Conservation (phyloP, 2,888 invertebrate genomes). For the Catocala sponsa region DNA sequence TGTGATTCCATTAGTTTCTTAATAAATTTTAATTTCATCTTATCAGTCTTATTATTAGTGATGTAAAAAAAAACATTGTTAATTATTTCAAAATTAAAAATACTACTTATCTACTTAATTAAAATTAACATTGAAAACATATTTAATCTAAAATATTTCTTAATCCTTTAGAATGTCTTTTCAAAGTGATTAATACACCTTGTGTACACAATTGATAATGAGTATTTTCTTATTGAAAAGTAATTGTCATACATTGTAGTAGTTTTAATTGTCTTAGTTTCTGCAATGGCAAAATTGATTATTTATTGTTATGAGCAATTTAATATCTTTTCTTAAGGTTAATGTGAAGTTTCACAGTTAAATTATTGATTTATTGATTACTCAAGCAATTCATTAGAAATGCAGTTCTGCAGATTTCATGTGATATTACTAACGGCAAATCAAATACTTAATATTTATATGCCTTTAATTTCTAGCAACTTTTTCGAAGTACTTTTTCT, state of each 20-base stretch:
- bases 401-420: conserved; percentile 8
- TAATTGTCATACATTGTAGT: background rate
- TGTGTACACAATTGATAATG: background rate
- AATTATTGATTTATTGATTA: too few species aligned
- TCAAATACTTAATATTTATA: background rate
- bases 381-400: background rate
- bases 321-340: too few species aligned
- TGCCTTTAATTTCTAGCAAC: conserved; percentile 80
- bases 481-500: conserved; percentile 94
- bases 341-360: too few species aligned
- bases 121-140: background rate
- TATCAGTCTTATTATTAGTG: conserved; percentile 47
- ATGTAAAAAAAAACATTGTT: conserved; percentile 23
- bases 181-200: too few species aligned
- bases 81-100: background rate
- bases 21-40: conserved; percentile 18
- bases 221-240: background rate
- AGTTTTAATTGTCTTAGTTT: background rate
- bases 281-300: too few species aligned
- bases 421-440: conserved; percentile 9
- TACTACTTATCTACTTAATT: background rate
- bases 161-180: too few species aligned
- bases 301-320: too few species aligned
- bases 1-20: background rate
- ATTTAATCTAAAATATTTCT: too few species aligned